Base-by-base conservation (phyloP, 1,140 invertebrate genomes). In the Dreissena polymorpha region DNA sequence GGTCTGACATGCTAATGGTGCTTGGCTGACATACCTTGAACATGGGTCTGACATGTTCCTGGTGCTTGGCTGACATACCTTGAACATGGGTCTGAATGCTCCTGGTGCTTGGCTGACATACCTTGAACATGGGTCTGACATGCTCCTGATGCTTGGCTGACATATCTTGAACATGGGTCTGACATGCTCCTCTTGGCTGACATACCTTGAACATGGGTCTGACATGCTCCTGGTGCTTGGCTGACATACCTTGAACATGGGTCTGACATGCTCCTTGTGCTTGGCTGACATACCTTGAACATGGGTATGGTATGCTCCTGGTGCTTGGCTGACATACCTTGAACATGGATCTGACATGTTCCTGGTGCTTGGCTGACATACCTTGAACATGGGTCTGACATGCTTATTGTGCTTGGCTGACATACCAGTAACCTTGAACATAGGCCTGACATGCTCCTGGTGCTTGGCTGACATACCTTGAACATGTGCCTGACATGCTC, bases 401-500 rank as follows among this genome's bases (percentile, higher is more conserved):
- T 99, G 98, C 92, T 99, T 98, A 63, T 98, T 94, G 93, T 99
- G 98, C 92, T 98, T 99, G 0, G 99, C 99, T 39, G 96, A 97
- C 6, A 98, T 99, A n/a, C n/a, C 23, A 86, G n/a, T n/a, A 89
- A 95, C 94, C 93, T 96, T 95, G 91, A 99, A 99, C 99, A 99
- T 99, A 0, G 99, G 99, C 72, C 97, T 94, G 14, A 99, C 98
- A 93, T 99, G 98, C 92, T 99, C 98, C 64, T 98, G 94, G 93
- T 99, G 98, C 92, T 98, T 99, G 0, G 99, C 99, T 39, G 96
- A 97, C 6, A 98, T 99, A 95, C 94, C 93, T 96, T 95, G 91
- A 99, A 99, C 99, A 99, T 99, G 0, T 98, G 99, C 72, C 97
- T 94, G 14, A 99, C 98, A 93, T 99, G 98, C 92, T 99, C 98